Conservation (phyloP, 2,888 invertebrate species). For the Mantis religiosa region DNA sequence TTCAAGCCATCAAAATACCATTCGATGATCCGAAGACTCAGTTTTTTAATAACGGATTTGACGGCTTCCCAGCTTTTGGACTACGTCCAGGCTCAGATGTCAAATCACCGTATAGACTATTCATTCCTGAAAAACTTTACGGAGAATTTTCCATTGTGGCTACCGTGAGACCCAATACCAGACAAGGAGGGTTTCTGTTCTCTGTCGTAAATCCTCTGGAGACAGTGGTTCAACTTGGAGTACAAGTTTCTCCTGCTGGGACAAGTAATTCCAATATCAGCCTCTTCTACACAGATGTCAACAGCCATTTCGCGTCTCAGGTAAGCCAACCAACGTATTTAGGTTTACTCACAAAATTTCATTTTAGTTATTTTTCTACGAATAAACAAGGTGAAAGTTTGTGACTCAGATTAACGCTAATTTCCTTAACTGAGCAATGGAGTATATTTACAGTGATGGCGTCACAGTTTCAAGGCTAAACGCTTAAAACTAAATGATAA, state of each 20-base stretch:
- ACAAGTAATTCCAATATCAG: constrained; percentile 63
- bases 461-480: no score
- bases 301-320: constrained; percentile 6
- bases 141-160: constrained; percentile 82
- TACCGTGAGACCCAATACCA: constrained; percentile 69
- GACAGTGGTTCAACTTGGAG: constrained; percentile 80
- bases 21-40: constrained; percentile 73
- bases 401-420: no score
- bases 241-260: constrained; percentile 45
- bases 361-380: no score
- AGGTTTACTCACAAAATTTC: no score
- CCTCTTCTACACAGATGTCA: constrained; percentile 78
- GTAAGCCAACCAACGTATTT: constrained; percentile 31
- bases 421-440: no score
- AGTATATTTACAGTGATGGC: no score
- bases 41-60: constrained; percentile 76
- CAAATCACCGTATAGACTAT: constrained; percentile 75
- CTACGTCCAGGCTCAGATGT: constrained; percentile 78
- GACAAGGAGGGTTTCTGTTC: constrained; percentile 81
- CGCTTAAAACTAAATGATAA: no score
- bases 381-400: no score
- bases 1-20: constrained; percentile 75
- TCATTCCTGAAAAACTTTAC: constrained; percentile 79
- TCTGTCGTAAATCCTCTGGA: constrained; percentile 91
- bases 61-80: constrained; percentile 84